Evolutionary conservation across 35 echinoderm and acorn worm species (phyloP), one percentile per base, ranked within the genome.

Genomic region (Hemicentrotus pulcherrimus): DNA sequence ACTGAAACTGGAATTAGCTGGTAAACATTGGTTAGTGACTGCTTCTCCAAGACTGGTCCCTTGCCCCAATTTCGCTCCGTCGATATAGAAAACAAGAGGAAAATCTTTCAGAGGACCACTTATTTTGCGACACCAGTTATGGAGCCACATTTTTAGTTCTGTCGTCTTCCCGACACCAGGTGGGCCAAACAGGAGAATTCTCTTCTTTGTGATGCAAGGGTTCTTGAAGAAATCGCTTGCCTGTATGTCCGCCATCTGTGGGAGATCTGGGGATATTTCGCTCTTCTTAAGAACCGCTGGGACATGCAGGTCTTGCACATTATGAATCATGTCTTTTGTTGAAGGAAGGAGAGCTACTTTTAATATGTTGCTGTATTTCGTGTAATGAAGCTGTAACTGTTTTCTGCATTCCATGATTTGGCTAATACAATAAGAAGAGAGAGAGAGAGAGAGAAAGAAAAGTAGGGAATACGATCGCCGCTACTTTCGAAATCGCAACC

Each of bases 101-200:
- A 90, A 90, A 0, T 90, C 10, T 0, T 35, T 45, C 32, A 90
- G 5, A 11, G 88, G 88, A 90, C 88, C 65, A 22, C n/a, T 28
- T 55, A 2, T 13, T 22, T 78, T 78, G 19, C n/a, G 65, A 78
- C 88, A 90, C 88, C 88, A 90, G 5, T 90, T 0, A 16, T 32
- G 7, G 9, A 90, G 88, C 88, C 88, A 90, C 88, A 90, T 90
- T 14, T 90, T 90, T 7, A 90, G 45, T 90, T 90, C 88, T 4
- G 88, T 90, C 32, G 88, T 90, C 32, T 90, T 90, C 4, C 88
- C 88, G 16, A 45, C 46, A 18, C 88, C 88, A 18, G 65, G 33
- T 45, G 88, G 88, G 12, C 88, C 88, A 33, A 90, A 90, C 8
- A 47, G 24, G 88, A 90, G 46, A 90, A 45, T 90, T 90, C 31